Evolutionary conservation across 2,797 vertebrate genomes (phyloP).

Genomic region (Spizella passerina): DNA sequence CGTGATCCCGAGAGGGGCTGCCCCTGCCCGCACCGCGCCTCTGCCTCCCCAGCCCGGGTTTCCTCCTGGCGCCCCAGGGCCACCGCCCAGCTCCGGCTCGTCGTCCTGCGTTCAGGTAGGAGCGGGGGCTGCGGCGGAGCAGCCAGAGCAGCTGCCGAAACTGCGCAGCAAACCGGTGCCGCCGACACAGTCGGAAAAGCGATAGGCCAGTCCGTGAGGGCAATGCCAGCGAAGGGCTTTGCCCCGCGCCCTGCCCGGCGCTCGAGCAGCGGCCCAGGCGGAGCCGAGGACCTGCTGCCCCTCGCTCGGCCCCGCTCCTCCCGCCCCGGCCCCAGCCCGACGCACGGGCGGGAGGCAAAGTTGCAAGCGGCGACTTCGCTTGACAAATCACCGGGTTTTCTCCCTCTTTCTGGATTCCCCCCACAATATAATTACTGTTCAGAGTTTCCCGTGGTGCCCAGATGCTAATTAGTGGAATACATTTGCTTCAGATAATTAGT

Average conservation of each 20-base stretch:
- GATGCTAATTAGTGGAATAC: slow-evolving; percentile 50
- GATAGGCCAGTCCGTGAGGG: accelerated
- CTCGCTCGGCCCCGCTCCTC: neutral
- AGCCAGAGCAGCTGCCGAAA: neutral
- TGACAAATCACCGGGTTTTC: neutral
- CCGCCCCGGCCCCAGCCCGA: neutral
- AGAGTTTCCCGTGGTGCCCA: slow-evolving; percentile 41
- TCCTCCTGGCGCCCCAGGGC: neutral
- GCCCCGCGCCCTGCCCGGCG: neutral
- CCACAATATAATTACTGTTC: slow-evolving; percentile 42
- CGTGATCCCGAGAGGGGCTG: slow-evolving; percentile 10
- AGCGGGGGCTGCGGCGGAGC: neutral
- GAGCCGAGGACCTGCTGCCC: neutral
- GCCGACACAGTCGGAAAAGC: neutral
- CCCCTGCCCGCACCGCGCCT: neutral
- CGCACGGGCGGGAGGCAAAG: neutral
- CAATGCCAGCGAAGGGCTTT: neutral
- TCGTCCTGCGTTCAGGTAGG: slow-evolving; percentile 37
- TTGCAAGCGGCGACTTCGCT: neutral
- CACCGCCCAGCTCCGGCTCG: neutral
- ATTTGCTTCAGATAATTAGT: slow-evolving; percentile 35
- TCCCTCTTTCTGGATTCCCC: neutral
- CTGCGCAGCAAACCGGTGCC: neutral
- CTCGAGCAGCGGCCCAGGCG: neutral
- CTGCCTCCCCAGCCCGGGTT: neutral